Base-by-base conservation (phyloP, 2,888 invertebrate species). In the Ophion slaviceki region DNA sequence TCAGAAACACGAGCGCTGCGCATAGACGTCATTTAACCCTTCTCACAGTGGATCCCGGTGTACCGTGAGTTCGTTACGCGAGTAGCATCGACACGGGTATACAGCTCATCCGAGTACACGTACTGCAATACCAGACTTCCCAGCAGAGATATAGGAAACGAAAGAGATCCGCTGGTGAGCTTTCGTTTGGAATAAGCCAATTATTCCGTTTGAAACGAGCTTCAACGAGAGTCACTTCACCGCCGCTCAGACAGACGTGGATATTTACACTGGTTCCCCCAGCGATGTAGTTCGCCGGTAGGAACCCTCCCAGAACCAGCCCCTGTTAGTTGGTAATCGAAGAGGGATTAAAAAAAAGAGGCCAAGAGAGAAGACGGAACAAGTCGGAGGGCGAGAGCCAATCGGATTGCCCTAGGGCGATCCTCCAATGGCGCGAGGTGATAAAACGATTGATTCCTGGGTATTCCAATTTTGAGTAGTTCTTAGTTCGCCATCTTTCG, bases 181-280 rank as follows among this genome's bases (percentile, higher is more conserved):
- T 89, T 86, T 85, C 87, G 84, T 88, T 87, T 87, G 87, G 82
- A 88, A 85, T 85, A 88, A 88, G 87, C 88, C 86, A 87, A 88
- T 89, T 88, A 89, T 88, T 88, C 87, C 85, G 87, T 87, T 87
- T 86, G 87, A 88, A 89, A 89, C 86, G 88, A 88, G 81, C 81
- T 86, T 85, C 89, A 81, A 87, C 83, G 87, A 88, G 87, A 86
- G 74, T 85, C 86, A 87, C 86, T 89, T 82, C 64, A 71, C 74
- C 67, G 71, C 79, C 64, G 74, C 71, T 80, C 61, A 79, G 85
- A 83, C 85, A 82, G 85, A 86, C 78, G 78, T 79, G 79, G 89
- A 89, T 88, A 89, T 89, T 88, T 87, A 87, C 88, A 88, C 78
- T 82, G 88, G 61, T 70, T 82, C 66, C 75, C 74, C 70, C 61